Conservation (phyloP, 2,113 vertebrate genomes). For the Caranx ignobilis region DNA sequence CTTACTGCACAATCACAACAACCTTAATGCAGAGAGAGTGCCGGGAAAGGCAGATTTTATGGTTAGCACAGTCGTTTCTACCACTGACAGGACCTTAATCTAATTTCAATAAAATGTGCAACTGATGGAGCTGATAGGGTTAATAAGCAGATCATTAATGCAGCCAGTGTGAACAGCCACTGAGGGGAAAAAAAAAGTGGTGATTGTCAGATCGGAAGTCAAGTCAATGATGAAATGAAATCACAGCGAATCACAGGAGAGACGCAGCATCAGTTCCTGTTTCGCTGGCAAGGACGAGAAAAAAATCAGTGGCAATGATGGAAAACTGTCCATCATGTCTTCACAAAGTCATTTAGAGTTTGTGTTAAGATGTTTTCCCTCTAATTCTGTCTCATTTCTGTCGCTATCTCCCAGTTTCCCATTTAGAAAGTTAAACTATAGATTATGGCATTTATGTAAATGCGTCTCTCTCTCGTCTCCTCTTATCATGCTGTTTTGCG, state of each 20-base stretch:
- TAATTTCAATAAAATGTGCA: not conserved
- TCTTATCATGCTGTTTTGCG: constrained; percentile 54
- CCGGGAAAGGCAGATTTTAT: not conserved
- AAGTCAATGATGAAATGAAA: constrained; percentile 15
- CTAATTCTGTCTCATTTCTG: constrained; percentile 43
- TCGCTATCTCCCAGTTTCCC: constrained; percentile 33
- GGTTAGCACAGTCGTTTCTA: not conserved
- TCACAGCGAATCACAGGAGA: constrained; percentile 1
- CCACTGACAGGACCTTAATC: not conserved
- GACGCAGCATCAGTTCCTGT: constrained; percentile 7
- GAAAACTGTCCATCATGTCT: constrained; percentile 37
- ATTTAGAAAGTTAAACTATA: constrained; percentile 46
- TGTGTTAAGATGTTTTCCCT: constrained; percentile 30
- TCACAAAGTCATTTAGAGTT: constrained; percentile 55
- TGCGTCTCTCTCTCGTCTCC: constrained; percentile 24
- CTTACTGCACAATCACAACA: no score
- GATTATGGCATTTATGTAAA: constrained; percentile 61
- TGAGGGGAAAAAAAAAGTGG: constrained; percentile 3
- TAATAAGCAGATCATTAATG: constrained; percentile 24
- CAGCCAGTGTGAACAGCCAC: constrained; percentile 11
- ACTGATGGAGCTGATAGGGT: not conserved
- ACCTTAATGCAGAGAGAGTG: not conserved
- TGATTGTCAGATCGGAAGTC: constrained; percentile 14
- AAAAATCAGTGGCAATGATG: constrained; percentile 19
- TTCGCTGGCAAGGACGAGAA: constrained; percentile 27